A percentile compares a stretch with the other conserved stretches of the same genome.
Conservation (phyloP, 2,797 vertebrate species). For the Botia almorhae region DNA sequence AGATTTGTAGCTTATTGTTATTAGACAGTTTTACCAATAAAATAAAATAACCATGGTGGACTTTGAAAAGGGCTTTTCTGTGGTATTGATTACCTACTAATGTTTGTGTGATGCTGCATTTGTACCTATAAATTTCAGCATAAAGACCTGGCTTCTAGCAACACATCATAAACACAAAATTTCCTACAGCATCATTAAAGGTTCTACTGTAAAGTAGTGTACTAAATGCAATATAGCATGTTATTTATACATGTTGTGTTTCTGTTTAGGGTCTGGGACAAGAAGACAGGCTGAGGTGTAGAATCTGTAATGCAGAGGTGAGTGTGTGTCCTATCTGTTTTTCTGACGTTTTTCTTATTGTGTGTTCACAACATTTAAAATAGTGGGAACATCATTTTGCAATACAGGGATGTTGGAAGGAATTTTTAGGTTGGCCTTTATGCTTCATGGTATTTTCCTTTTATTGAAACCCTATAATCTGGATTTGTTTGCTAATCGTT, state of each 20-base stretch:
- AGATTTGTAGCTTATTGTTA: too few species aligned
- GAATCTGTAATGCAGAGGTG: slow-evolving; percentile 75
- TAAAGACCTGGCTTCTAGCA: too few species aligned
- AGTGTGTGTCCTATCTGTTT: slow-evolving; percentile 30
- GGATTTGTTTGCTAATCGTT: slow-evolving; percentile 2
- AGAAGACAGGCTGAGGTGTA: slow-evolving; percentile 65
- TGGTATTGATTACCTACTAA: too few species aligned
- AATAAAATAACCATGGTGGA: too few species aligned
- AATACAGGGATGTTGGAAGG: neutral
- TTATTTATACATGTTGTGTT: neutral
- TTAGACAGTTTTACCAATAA: too few species aligned
- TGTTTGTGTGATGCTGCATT: too few species aligned
- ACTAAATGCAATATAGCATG: neutral
- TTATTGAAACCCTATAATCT: neutral
- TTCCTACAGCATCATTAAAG: too few species aligned
- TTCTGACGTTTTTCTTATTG: neutral
- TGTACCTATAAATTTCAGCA: too few species aligned
- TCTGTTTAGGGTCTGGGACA: slow-evolving; percentile 68
- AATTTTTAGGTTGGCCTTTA: neutral
- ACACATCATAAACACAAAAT: too few species aligned
- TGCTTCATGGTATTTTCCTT: neutral
- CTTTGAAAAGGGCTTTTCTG: too few species aligned
- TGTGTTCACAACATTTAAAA: neutral
- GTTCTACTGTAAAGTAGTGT: too few species aligned
- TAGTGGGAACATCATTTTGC: neutral